A percentile compares a stretch with the other conserved stretches of the same genome.
Conservation (phyloP, 2,113 vertebrate genomes). For the Climacteris rufus region DNA sequence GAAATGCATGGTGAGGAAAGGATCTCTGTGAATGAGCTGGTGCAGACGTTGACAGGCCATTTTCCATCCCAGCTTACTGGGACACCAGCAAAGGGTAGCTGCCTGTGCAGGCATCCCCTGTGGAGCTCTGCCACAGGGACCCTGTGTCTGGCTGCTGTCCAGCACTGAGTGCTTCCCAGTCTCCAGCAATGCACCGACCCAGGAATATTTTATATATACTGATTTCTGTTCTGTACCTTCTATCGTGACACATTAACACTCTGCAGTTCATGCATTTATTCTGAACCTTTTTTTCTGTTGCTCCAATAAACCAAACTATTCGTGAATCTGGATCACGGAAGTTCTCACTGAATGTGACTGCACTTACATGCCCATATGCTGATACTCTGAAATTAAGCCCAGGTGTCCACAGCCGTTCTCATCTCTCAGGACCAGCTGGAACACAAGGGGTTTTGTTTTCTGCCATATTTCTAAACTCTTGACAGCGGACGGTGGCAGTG, state of each 20-base stretch:
- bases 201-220: neutral
- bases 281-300: neutral
- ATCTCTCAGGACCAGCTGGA: neutral
- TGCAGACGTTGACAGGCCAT: neutral
- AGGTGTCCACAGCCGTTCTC: neutral
- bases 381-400: neutral
- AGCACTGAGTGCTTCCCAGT: constrained; percentile 86
- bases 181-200: neutral
- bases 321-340: accelerated
- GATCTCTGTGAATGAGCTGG: neutral
- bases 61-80: constrained; percentile 78
- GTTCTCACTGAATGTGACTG: accelerated
- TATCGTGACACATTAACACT: neutral
- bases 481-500: neutral
- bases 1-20: neutral
- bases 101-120: constrained; percentile 78
- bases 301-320: neutral
- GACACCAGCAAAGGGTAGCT: constrained; percentile 85
- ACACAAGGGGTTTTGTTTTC: neutral
- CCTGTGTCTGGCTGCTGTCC: constrained; percentile 90
- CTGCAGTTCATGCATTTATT: neutral
- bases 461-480: neutral
- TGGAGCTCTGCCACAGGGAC: constrained; percentile 87
- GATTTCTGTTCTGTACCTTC: neutral
- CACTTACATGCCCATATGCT: neutral